Evolutionary conservation across 2,888 invertebrate genomes (phyloP).

Genomic region (Idaea straminata): DNA sequence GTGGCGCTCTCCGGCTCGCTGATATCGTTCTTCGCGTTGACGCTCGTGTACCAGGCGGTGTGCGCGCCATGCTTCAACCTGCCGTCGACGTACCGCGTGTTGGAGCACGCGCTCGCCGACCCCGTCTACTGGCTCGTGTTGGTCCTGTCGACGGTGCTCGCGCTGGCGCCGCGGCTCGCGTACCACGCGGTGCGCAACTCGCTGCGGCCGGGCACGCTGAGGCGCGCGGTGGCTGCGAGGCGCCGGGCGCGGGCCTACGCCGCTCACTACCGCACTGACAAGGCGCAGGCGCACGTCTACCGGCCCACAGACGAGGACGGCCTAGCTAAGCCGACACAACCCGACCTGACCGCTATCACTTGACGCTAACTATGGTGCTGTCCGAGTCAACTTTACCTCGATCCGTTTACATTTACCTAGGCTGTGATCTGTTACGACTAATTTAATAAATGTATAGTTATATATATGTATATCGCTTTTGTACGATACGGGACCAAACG

Average conservation of each 20-base stretch:
- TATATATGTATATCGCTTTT: constrained; percentile 50
- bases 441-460: constrained; percentile 40
- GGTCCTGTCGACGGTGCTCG: constrained; percentile 86
- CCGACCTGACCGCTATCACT: constrained; percentile 69
- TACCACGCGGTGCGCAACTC: constrained; percentile 85
- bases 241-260: constrained; percentile 65
- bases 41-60: constrained; percentile 90
- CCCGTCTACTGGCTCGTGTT: constrained; percentile 91
- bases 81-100: constrained; percentile 93
- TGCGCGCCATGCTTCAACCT: constrained; percentile 90
- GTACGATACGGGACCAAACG: constrained; percentile 60
- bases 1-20: constrained; percentile 89
- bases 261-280: constrained; percentile 56
- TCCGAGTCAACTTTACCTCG: constrained; percentile 37
- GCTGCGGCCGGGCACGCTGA: constrained; percentile 86
- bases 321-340: constrained; percentile 45
- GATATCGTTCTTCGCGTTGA: constrained; percentile 89
- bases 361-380: constrained; percentile 43
- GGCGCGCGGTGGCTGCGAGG: constrained; percentile 83
- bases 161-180: constrained; percentile 88
- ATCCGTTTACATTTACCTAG: constrained; percentile 56
- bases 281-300: constrained; percentile 52
- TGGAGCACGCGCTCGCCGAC: constrained; percentile 86
- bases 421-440: constrained; percentile 76
- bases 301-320: constrained; percentile 72